phyloP scores from a whole-genome alignment of 2,113 vertebrate genomes.

The Chaetodon trifascialis region DNA sequence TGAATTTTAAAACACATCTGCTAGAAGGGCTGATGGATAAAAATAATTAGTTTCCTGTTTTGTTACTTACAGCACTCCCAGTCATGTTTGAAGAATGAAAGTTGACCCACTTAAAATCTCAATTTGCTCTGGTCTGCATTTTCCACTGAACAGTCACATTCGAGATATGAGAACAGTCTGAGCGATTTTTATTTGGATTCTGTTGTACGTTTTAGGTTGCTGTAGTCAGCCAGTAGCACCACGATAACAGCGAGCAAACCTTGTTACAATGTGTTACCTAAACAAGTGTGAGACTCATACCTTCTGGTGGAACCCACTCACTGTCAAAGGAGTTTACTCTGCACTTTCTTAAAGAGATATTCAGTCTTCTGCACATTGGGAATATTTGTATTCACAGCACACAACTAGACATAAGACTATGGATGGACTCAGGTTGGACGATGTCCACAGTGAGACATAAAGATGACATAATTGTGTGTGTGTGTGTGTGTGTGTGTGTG shows the following conservation, averaged over 20 bases:
- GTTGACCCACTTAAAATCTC: slow-evolving; percentile 55
- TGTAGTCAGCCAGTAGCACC: not conserved
- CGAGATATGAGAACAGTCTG: not conserved
- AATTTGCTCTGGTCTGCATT: not conserved
- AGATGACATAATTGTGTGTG: no score
- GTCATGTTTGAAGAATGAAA: slow-evolving; percentile 58
- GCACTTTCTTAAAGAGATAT: not conserved
- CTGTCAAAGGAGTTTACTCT: not conserved
- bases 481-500: no score
- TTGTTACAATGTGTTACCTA: not conserved
- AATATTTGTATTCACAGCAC: not conserved
- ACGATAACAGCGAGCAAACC: not conserved
- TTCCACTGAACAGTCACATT: slow-evolving; percentile 5
- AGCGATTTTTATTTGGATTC: not conserved
- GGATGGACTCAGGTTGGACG: not conserved
- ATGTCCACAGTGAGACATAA: no score
- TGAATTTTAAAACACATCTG: not conserved
- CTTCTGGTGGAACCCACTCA: not conserved
- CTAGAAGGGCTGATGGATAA: slow-evolving; percentile 19
- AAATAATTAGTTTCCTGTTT: slow-evolving; percentile 65
- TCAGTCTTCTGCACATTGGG: not conserved
- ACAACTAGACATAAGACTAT: no score
- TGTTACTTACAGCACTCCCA: slow-evolving; percentile 54
- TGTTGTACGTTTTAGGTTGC: not conserved
- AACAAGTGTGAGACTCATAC: not conserved